Base-by-base conservation (phyloP, 2,888 invertebrate genomes). In the Stenotaenia linearis region DNA sequence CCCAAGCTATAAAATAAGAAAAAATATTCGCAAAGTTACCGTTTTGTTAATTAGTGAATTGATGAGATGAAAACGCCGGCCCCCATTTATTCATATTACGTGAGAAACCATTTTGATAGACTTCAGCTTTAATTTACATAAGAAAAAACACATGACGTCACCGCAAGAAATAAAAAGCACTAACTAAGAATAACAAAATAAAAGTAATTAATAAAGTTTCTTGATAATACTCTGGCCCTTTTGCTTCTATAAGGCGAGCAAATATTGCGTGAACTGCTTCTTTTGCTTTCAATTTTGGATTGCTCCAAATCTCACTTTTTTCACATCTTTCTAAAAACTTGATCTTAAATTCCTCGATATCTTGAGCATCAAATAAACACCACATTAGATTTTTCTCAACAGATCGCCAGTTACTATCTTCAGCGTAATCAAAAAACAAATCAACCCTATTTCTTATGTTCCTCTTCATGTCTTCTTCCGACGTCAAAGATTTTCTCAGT, bases 291-390 rank as follows among this genome's bases (percentile, higher is more conserved):
- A 69, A 15, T 25, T 69, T n/a, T 25, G 25, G 25, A 69, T 28
- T 69, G 12, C n/a, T 10, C 69, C 69, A 69, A 69, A 69, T 69
- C 28, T 69, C 69, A 69, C 69, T 69, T 69, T 69, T 69, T 25
- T 25, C 1, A 28, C 69, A 69, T 69, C 10, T 69, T n/a, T 69
- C 69, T 28, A 69, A 12, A 28, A 69, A 69, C 28, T 69, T 69
- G 2, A 69, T 69, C n/a, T 28, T 69, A 69, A 69, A 69, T 12
- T 69, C 69, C 25, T 69, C 25, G 69, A 69, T 69, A 25, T 69
- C 69, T 15, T 69, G 69, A 25, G 69, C 69, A 69, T 69, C 69
- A 10, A 69, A 69, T n/a, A 69, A 69, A 69, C 69, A 69, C 69
- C 69, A 69, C 69, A 69, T 69, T 25, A 69, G n/a, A 69, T 69